These are phyloP conservation scores for Nomada lathburiana DNA, from an alignment of 2,888 invertebrate genomes.

Conservation along the genomic window DNA sequence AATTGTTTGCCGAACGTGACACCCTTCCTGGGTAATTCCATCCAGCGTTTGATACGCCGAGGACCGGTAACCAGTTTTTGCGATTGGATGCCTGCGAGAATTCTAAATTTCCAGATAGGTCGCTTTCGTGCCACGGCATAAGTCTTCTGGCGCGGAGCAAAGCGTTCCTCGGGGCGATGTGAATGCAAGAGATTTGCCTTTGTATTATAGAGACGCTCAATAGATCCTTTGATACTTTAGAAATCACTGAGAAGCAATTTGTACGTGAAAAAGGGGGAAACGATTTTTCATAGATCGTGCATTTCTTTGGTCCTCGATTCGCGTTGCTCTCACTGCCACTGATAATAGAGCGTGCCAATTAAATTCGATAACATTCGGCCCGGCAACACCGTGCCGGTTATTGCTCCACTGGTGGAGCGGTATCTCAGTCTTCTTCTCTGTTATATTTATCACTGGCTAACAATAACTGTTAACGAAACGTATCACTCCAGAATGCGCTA, in stretches of 20 bases:
- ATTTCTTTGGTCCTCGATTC: not conserved
- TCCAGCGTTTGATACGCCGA: constrained; percentile 48
- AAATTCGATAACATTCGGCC: not conserved
- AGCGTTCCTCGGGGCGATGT: constrained; percentile 19
- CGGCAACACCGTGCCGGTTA: no score
- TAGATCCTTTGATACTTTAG: constrained; percentile 34
- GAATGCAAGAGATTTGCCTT: constrained; percentile 41
- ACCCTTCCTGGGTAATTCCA: constrained; percentile 37
- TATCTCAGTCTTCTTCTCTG: not conserved
- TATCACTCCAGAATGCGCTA: constrained; percentile 6
- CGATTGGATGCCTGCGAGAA: constrained; percentile 41
- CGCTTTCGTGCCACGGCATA: constrained; percentile 48
- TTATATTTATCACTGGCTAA: not conserved
- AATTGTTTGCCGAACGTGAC: constrained; percentile 67
- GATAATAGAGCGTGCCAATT: not conserved
- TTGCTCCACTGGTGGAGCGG: no score
- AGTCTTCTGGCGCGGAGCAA: constrained; percentile 11
- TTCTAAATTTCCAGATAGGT: constrained; percentile 47
- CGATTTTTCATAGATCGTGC: not conserved
- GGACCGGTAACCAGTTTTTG: constrained; percentile 48
- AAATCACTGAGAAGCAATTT: constrained; percentile 19
- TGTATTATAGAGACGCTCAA: constrained; percentile 15
- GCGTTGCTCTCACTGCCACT: not conserved
- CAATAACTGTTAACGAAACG: not conserved
- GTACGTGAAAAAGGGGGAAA: not conserved